These are phyloP conservation scores for Litoditis marina DNA, from an alignment of 2,888 invertebrate species.

Conservation along the genomic window DNA sequence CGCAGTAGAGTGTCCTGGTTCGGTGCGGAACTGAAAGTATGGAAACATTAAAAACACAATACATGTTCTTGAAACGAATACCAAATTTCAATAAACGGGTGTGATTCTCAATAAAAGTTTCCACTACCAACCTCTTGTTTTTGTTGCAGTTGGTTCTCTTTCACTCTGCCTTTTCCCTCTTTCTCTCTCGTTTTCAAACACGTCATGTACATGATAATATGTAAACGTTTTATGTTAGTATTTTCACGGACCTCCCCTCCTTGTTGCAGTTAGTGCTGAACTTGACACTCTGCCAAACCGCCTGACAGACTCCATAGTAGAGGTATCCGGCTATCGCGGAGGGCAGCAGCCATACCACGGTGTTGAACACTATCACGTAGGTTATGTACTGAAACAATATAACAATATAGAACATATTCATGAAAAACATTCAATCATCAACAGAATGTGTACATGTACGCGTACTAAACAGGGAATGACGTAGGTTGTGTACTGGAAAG, in stretches of 20 bases:
- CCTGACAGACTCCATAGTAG: conserved; percentile 63
- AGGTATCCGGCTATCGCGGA: conserved; percentile 63
- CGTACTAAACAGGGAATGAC: too few relatives aligned
- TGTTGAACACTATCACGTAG: conserved; percentile 62
- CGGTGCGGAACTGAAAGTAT: too few relatives aligned
- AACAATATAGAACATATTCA: not conserved
- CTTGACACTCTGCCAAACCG: conserved; percentile 49
- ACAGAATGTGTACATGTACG: not conserved
- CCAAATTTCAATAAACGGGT: not conserved
- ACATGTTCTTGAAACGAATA: not conserved
- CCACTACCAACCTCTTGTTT: not conserved
- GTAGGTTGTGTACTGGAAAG: too few relatives aligned
- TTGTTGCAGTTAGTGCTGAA: conserved; percentile 24
- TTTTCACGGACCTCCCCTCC: too few relatives aligned
- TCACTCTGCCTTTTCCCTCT: not conserved
- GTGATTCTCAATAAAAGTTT: not conserved
- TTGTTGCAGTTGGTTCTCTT: not conserved
- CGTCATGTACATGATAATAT: not conserved
- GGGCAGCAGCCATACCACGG: conserved; percentile 65
- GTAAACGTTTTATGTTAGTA: too few relatives aligned
- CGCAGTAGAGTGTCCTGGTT: too few relatives aligned
- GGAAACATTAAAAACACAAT: too few relatives aligned
- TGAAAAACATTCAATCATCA: conserved; percentile 3
- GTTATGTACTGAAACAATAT: conserved; percentile 39
- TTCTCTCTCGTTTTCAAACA: too few relatives aligned